A percentile compares a stretch with the other conserved stretches of the same genome.
Conservation (phyloP, 92 coral and sea anemone species). For the Meandrina meandrites region DNA sequence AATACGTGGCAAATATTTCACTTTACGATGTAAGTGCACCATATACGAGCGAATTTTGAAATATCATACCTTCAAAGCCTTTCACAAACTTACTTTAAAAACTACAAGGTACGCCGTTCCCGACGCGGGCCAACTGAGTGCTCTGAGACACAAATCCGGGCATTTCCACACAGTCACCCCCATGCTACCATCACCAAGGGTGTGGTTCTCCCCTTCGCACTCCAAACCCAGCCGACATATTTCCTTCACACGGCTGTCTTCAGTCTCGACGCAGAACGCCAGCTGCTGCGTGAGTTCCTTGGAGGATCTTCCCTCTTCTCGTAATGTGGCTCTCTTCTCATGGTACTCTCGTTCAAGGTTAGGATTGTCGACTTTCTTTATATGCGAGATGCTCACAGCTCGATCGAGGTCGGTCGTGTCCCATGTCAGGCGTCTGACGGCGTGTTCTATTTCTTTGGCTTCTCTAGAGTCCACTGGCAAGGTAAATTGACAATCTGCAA, state of each 20-base stretch:
- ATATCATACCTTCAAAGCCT: neutral
- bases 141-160: conserved; percentile 71
- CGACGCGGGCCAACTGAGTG: conserved; percentile 46
- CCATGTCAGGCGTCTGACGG: conserved; percentile 61
- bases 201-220: conserved; percentile 55
- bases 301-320: conserved; percentile 65
- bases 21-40: too few species aligned
- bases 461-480: conserved; percentile 68
- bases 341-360: conserved; percentile 63
- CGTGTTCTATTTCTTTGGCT: conserved; percentile 67
- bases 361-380: conserved; percentile 74
- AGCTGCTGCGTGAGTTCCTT: conserved; percentile 68
- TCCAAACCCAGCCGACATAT: conserved; percentile 67
- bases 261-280: conserved; percentile 71
- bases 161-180: conserved; percentile 78
- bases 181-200: conserved; percentile 77
- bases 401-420: conserved; percentile 62
- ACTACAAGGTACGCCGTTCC: conserved; percentile 62
- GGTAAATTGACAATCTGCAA: conserved; percentile 67
- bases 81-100: conserved; percentile 53
- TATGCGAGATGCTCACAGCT: conserved; percentile 34
- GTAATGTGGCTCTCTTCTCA: conserved; percentile 58
- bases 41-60: too few species aligned
- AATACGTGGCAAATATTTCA: too few species aligned
- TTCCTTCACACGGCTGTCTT: conserved; percentile 52